Conservation (phyloP, 2,113 vertebrate genomes). For the Strix uralensis region DNA sequence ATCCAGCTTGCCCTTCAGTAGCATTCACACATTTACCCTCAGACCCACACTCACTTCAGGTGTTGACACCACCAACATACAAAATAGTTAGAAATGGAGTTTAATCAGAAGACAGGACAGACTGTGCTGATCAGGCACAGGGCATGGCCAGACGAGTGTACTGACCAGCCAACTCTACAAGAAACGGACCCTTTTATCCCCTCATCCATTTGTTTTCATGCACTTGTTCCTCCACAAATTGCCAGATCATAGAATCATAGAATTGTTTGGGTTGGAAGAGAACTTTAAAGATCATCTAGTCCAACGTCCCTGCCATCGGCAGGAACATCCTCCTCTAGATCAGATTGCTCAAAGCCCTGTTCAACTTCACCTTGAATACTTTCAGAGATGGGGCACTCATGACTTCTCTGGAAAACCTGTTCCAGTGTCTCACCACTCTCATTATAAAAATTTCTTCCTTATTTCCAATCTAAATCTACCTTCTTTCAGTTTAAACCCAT, state of each 20-base stretch:
- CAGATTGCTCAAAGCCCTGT: neutral
- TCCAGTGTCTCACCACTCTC: neutral
- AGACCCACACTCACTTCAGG: neutral
- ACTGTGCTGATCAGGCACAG: neutral
- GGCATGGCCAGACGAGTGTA: neutral
- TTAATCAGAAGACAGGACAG: neutral
- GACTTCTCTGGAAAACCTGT: neutral
- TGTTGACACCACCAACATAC: neutral
- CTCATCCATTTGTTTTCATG: neutral
- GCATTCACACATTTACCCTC: neutral
- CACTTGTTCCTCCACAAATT: neutral
- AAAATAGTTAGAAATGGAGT: neutral
- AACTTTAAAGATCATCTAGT: neutral
- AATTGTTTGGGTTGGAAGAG: neutral
- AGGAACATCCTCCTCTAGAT: neutral
- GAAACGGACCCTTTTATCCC: neutral
- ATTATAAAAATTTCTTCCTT: too few relatives aligned
- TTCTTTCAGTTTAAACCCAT: neutral
- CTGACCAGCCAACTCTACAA: neutral
- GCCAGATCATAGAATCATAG: neutral
- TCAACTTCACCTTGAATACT: neutral
- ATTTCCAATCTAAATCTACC: neutral
- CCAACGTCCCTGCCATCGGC: accelerated
- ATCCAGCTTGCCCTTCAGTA: neutral
- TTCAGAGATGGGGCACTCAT: neutral